Conservation (phyloP, 2,888 invertebrate genomes). For the Trissolcus brochymenae region DNA sequence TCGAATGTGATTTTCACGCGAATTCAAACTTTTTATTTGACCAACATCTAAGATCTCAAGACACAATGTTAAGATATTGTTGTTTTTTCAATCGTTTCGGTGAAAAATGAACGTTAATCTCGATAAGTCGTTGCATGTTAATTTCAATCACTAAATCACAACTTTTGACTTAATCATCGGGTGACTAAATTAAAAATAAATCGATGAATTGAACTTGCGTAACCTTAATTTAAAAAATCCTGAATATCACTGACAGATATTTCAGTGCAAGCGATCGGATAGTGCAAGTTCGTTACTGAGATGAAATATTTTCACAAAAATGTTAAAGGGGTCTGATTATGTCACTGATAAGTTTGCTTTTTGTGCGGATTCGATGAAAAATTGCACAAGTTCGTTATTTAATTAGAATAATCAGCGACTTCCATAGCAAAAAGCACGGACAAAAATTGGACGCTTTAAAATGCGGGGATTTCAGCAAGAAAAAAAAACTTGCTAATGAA, state of each 20-base stretch:
- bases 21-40: too few species aligned
- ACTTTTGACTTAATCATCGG: conserved; percentile 7
- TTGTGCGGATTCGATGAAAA: neutral
- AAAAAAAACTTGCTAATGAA: too few species aligned
- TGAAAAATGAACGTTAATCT: neutral
- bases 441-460: neutral
- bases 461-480: neutral
- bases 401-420: neutral
- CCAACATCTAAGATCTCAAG: too few species aligned
- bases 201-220: conserved; percentile 15
- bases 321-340: neutral
- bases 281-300: conserved; percentile 15
- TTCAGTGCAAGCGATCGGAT: conserved; percentile 13
- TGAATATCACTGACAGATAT: conserved; percentile 8
- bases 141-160: conserved; percentile 4
- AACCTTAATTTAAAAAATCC: conserved; percentile 16
- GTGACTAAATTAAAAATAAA: conserved; percentile 7
- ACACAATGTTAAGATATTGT: too few species aligned
- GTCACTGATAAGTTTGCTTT: conserved; percentile 7
- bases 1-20: too few species aligned
- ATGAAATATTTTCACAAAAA: conserved; percentile 12
- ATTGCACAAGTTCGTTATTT: neutral
- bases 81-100: neutral
- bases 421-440: neutral
- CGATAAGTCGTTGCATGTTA: neutral